Evolutionary conservation across 2,113 vertebrate genomes (phyloP), one percentile per base, ranked within the genome.

Genomic region (Chloroceryle aenea): DNA sequence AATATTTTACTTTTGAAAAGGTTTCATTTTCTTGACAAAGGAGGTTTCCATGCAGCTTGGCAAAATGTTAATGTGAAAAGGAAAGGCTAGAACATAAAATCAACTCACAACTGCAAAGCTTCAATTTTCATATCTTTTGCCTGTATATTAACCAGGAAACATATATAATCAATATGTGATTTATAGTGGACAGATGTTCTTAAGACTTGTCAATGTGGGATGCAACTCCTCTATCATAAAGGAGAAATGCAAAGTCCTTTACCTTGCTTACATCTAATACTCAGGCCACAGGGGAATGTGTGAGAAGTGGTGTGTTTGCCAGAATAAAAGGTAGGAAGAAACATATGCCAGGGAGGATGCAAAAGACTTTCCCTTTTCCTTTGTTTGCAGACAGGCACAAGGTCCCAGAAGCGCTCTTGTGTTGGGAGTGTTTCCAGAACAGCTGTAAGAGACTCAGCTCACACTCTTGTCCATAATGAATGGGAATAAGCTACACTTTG

Each of bases 51-150:
- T 92, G 91, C 91, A 72, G 62, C 52, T 96, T 90, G 78, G 95
- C 94, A 93, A 91, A 58, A 96, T 84, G 72, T 53, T 91, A 94
- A 80, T 40, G 73, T 87, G 66, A 90, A 66, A 93, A 83, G 63
- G 26, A 89, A 89, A 97, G 94, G 72, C 81, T 90, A 53, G 87
- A 93, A 85, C 62, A 92, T 82, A 87, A 97, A 95, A 96, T 91
- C 69, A 91, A 96, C 98, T 96, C 97, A 98, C 98, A 98, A 90
- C 48, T 98, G 92, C 80, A 98, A 97, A 91, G 98, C 95, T 97
- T 98, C 97, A 72, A 96, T 96, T 93, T 96, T 94, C 32, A 38
- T 47, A 66, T 66, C 64, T 87, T 97, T 96, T 90, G 93, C 88
- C 97, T 96, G 92, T 77, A 85, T 85, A 91, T 79, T 72, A 95